Conservation (phyloP, 2,113 vertebrate species). For the Leptobrachium leishanense region DNA sequence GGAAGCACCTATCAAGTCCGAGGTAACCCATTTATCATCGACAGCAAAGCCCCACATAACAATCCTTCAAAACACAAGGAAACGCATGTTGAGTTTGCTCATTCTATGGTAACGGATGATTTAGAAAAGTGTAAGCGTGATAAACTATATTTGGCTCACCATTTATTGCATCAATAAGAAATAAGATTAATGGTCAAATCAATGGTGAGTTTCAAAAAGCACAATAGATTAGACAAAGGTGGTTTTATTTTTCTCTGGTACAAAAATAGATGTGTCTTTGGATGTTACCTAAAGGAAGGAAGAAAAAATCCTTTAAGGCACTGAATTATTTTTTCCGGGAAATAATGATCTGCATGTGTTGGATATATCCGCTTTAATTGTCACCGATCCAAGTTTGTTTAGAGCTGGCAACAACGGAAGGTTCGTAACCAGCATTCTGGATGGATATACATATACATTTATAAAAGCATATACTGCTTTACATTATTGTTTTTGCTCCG, state of each 20-base stretch:
- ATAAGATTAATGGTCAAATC: not conserved
- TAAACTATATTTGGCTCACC: not conserved
- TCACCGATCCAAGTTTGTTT: constrained; percentile 9
- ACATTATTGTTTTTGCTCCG: constrained; percentile 19
- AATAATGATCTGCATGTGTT: constrained; percentile 15
- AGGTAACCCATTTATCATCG: too few species aligned
- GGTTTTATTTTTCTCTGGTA: constrained; percentile 21
- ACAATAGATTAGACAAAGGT: constrained; percentile 5
- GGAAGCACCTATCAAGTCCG: too few species aligned
- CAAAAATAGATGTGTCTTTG: constrained; percentile 38
- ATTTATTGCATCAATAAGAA: constrained; percentile 14
- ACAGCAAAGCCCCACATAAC: too few species aligned
- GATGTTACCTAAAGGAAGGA: not conserved
- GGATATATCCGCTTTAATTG: not conserved
- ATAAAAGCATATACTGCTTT: not conserved
- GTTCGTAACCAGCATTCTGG: constrained; percentile 20
- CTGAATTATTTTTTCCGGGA: not conserved
- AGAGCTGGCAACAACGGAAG: constrained; percentile 5
- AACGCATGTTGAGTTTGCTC: not conserved
- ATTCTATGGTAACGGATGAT: constrained; percentile 19
- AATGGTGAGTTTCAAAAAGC: constrained; percentile 17
- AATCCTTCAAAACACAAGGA: too few species aligned
- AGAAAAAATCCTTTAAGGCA: not conserved
- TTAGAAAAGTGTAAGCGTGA: not conserved
- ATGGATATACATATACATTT: not conserved